Conservation (phyloP, 2,888 invertebrate genomes). For the Conops quadrifasciatus region DNA sequence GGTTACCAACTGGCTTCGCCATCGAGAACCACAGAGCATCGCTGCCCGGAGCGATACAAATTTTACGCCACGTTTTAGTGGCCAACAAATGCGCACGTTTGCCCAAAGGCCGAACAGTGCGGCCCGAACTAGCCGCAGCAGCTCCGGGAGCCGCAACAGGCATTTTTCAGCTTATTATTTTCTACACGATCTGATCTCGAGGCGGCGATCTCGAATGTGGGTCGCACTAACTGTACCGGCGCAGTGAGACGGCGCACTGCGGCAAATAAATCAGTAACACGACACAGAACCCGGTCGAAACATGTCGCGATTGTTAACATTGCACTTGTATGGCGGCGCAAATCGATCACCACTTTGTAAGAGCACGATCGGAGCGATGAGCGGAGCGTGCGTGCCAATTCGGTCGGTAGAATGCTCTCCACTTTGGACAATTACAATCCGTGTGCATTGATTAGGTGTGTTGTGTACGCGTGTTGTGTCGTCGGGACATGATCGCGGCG, state of each 20-base stretch:
- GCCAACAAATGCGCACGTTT: conserved; percentile 49
- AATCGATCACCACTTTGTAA: conserved; percentile 20
- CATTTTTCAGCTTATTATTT: conserved; percentile 18
- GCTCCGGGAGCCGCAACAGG: conserved; percentile 8
- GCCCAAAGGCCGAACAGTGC: conserved; percentile 42
- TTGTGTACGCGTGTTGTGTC: conserved; percentile 39
- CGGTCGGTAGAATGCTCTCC: neutral
- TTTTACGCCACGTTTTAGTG: conserved; percentile 86
- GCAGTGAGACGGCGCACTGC: neutral
- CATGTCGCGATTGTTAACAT: conserved; percentile 22
- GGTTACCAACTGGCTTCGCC: conserved; percentile 60
- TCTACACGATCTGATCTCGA: conserved; percentile 8
- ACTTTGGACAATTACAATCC: conserved; percentile 45
- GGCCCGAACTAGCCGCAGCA: neutral
- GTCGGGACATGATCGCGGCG: neutral
- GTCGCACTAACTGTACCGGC: conserved; percentile 50
- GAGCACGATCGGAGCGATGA: neutral
- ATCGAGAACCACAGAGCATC: conserved; percentile 80
- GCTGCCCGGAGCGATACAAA: conserved; percentile 79
- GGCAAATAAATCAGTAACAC: conserved; percentile 16
- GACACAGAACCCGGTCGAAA: conserved; percentile 19
- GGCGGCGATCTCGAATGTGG: conserved; percentile 3
- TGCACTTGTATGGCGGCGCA: neutral
- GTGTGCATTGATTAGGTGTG: conserved; percentile 62
- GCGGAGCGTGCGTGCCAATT: neutral